These are phyloP conservation scores for Ooceraea biroi DNA, from an alignment of 1,140 invertebrate genomes.

Conservation along the genomic window DNA sequence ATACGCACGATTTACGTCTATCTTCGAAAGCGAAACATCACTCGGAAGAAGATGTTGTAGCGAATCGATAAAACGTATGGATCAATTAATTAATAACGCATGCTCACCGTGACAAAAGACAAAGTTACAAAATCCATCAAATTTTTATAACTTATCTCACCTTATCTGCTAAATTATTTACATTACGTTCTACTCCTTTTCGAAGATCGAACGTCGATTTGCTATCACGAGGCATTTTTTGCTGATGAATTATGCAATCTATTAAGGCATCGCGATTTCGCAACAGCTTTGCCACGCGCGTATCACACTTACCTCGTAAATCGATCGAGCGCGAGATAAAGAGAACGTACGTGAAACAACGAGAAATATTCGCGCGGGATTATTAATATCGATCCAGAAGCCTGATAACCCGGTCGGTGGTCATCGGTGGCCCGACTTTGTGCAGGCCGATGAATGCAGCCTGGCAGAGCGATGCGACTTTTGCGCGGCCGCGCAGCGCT, in stretches of 20 bases:
- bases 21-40: background rate
- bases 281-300: constrained; percentile 13
- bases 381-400: constrained; percentile 52
- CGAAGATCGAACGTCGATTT: too few species aligned
- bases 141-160: too few species aligned
- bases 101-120: background rate
- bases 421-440: background rate
- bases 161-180: too few species aligned
- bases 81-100: background rate
- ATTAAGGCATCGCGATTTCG: constrained; percentile 15
- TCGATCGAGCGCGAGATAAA: constrained; percentile 36
- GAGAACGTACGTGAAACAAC: constrained; percentile 43
- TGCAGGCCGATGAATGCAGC: constrained; percentile 51
- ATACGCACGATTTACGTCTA: constrained; percentile 5
- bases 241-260: constrained; percentile 15
- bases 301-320: constrained; percentile 34
- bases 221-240: too few species aligned
- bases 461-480: constrained; percentile 76
- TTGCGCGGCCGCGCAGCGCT: constrained; percentile 69
- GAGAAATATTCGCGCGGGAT: constrained; percentile 19
- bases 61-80: constrained; percentile 16
- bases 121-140: background rate
- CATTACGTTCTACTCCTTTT: too few species aligned
- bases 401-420: constrained; percentile 41
- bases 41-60: background rate